phyloP scores from a whole-genome alignment of 2,797 vertebrate genomes.

The Sebastes minor region DNA sequence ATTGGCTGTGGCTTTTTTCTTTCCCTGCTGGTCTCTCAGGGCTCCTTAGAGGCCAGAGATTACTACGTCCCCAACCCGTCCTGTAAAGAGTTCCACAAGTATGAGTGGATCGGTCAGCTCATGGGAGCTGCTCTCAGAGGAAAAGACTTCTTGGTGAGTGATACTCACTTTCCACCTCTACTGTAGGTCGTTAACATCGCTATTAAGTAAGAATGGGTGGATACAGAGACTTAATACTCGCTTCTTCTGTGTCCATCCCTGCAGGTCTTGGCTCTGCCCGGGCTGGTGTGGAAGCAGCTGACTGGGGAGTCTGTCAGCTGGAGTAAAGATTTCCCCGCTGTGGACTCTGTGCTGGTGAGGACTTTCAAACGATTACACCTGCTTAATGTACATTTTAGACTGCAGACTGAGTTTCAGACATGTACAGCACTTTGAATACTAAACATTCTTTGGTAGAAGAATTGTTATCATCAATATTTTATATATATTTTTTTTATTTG shows the following conservation, averaged over 20 bases:
- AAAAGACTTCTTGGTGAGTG: constrained; percentile 95
- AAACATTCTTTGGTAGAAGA: neutral
- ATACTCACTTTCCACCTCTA: neutral
- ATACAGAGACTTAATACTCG: neutral
- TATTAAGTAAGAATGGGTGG: neutral
- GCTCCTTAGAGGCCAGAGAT: constrained; percentile 93
- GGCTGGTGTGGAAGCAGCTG: constrained; percentile 97
- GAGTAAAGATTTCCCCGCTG: constrained; percentile 95
- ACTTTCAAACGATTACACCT: neutral
- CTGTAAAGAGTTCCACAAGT: constrained; percentile 93
- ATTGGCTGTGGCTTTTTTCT: neutral
- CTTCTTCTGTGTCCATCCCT: neutral
- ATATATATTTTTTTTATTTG: neutral
- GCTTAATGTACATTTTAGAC: neutral
- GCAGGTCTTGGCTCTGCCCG: constrained; percentile 94
- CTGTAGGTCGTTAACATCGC: neutral
- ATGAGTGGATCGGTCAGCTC: constrained; percentile 96
- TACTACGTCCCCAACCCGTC: constrained; percentile 98
- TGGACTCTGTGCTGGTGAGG: constrained; percentile 95
- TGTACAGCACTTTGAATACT: neutral
- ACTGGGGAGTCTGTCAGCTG: constrained; percentile 95
- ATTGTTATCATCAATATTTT: neutral
- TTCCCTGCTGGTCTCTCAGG: constrained; percentile 74
- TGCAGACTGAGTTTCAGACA: neutral
- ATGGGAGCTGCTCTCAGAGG: constrained; percentile 97